Evolutionary conservation across 2,113 vertebrate genomes (phyloP).

Genomic region (Microtus montanus): DNA sequence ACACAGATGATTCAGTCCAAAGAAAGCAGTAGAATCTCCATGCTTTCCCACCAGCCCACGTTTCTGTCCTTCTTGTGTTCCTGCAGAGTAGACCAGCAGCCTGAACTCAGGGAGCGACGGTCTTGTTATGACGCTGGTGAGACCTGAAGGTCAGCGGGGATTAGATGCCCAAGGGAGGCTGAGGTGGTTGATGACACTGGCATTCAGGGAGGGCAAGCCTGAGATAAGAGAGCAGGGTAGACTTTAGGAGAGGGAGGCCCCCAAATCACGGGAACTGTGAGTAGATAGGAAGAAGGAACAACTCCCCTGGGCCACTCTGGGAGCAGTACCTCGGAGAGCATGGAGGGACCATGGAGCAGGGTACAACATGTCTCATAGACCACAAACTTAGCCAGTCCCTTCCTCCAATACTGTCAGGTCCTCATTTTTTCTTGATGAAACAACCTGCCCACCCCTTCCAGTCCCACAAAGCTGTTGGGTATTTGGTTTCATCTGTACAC

Average conservation of each 20-base stretch:
- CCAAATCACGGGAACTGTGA: neutral
- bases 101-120: neutral
- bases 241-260: neutral
- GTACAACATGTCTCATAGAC: neutral
- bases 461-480: neutral
- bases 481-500: constrained; percentile 9
- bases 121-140: neutral
- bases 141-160: neutral
- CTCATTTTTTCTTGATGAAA: neutral
- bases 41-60: neutral
- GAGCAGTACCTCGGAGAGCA: neutral
- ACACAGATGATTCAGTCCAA: neutral
- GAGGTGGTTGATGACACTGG: neutral
- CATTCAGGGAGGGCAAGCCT: neutral
- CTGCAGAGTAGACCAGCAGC: fast-evolving
- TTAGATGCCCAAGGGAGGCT: neutral
- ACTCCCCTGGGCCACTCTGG: neutral
- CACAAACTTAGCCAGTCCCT: neutral
- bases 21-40: neutral
- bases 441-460: no score
- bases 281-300: neutral
- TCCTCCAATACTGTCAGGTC: neutral
- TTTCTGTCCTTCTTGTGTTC: neutral
- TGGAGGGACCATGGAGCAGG: neutral
- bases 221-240: neutral